A percentile compares a stretch with the other conserved stretches of the same genome.
These are phyloP conservation scores for Orthonychiurus folsomi DNA, from an alignment of 2,888 invertebrate species.

Conservation along the genomic window DNA sequence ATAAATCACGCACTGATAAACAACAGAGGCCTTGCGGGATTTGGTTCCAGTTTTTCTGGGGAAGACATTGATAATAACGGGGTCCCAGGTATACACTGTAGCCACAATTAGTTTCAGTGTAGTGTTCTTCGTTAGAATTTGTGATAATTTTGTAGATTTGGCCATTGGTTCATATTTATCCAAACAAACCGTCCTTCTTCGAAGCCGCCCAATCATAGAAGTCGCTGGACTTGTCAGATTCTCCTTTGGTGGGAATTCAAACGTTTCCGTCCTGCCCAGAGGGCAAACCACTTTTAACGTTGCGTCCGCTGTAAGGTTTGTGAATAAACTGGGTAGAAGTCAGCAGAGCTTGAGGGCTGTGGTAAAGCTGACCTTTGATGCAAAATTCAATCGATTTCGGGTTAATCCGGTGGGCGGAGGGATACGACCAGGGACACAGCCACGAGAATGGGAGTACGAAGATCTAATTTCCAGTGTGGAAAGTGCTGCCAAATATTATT, in stretches of 20 bases:
- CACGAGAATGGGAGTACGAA: background rate
- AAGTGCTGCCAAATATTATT: too few species aligned
- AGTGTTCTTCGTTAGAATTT: too few species aligned
- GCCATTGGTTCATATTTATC: slow-evolving; percentile 77
- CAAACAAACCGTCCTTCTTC: slow-evolving; percentile 62
- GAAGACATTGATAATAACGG: slow-evolving; percentile 88
- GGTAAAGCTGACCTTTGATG: background rate
- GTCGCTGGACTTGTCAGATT: slow-evolving; percentile 49
- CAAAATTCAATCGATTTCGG: background rate
- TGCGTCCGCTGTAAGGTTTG: background rate
- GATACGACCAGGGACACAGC: background rate
- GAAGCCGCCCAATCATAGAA: slow-evolving; percentile 81
- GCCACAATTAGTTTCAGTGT: too few species aligned
- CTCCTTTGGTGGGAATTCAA: background rate
- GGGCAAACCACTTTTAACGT: background rate
- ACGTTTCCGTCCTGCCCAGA: background rate
- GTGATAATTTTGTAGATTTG: slow-evolving; percentile 54
- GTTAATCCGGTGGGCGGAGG: background rate
- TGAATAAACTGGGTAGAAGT: background rate
- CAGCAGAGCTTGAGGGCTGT: background rate
- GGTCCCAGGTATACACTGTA: slow-evolving; percentile 64
- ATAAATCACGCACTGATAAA: background rate
- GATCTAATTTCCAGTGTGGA: background rate
- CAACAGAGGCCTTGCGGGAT: slow-evolving; percentile 43
- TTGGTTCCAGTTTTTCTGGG: slow-evolving; percentile 89